These are phyloP conservation scores for Sorex maritimensis DNA, from an alignment of 2,797 vertebrate genomes.

Conservation along the genomic window DNA sequence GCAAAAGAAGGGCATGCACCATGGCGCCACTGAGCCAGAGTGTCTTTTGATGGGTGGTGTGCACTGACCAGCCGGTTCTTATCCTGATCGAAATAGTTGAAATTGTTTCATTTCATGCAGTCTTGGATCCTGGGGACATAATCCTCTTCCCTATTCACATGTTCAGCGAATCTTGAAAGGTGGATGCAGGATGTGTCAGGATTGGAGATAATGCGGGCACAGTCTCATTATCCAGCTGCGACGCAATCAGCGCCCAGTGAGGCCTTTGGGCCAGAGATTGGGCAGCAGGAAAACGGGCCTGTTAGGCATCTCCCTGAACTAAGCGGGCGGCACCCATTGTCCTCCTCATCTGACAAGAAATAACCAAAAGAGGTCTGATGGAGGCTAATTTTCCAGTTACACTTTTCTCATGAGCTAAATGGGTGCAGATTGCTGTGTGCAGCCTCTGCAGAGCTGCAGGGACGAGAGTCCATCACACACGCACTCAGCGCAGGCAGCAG, in stretches of 20 bases:
- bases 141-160: neutral
- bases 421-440: neutral
- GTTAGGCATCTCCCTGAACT: neutral
- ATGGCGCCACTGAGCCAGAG: neutral
- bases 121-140: neutral
- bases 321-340: neutral
- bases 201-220: constrained; percentile 39
- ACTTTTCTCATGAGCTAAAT: neutral
- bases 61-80: neutral
- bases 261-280: constrained; percentile 35
- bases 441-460: neutral
- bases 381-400: neutral
- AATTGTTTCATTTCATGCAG: constrained; percentile 8
- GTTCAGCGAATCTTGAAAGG: constrained; percentile 37
- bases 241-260: constrained; percentile 68
- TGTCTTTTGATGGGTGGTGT: neutral
- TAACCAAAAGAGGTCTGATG: neutral
- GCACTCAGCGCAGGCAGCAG: no score
- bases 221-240: constrained; percentile 58
- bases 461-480: neutral
- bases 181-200: constrained; percentile 57
- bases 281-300: constrained; percentile 1
- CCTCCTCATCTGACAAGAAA: neutral
- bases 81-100: neutral
- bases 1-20: neutral